A percentile compares a stretch with the other conserved stretches of the same genome.
These are phyloP conservation scores for Macquaria australasica DNA, from an alignment of 2,113 vertebrate species.

Conservation along the genomic window DNA sequence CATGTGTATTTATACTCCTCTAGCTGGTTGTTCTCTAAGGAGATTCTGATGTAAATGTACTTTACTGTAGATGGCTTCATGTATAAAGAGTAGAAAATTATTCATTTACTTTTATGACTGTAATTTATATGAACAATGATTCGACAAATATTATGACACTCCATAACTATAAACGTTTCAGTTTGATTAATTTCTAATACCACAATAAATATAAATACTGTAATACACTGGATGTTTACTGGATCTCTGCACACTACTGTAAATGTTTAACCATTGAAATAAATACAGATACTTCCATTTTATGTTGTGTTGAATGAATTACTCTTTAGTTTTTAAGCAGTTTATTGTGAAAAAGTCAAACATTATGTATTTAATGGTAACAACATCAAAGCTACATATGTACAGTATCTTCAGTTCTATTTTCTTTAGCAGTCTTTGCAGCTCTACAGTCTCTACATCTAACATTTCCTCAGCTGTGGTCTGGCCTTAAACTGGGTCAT, in stretches of 20 bases:
- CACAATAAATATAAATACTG: constrained; percentile 38
- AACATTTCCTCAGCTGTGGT: constrained; percentile 18
- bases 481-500: constrained; percentile 17
- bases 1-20: constrained; percentile 78
- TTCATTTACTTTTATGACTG: constrained; percentile 56
- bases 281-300: constrained; percentile 65
- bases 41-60: constrained; percentile 74
- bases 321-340: constrained; percentile 2
- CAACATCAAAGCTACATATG: constrained; percentile 23
- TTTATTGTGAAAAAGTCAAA: constrained; percentile 51
- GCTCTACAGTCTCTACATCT: constrained; percentile 20
- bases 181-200: constrained; percentile 43
- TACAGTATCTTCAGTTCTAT: constrained; percentile 26
- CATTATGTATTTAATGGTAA: not conserved
- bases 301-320: constrained; percentile 16
- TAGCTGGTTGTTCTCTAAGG: constrained; percentile 76
- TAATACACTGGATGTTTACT: constrained; percentile 71
- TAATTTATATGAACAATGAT: constrained; percentile 75
- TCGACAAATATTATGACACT: constrained; percentile 33
- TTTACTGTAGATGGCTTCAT: constrained; percentile 69
- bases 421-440: not conserved
- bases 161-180: constrained; percentile 17
- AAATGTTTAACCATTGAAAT: constrained; percentile 78
- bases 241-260: constrained; percentile 68
- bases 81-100: constrained; percentile 73